Conservation (phyloP, 2,888 invertebrate genomes). For the Pasiphila rectangulata region DNA sequence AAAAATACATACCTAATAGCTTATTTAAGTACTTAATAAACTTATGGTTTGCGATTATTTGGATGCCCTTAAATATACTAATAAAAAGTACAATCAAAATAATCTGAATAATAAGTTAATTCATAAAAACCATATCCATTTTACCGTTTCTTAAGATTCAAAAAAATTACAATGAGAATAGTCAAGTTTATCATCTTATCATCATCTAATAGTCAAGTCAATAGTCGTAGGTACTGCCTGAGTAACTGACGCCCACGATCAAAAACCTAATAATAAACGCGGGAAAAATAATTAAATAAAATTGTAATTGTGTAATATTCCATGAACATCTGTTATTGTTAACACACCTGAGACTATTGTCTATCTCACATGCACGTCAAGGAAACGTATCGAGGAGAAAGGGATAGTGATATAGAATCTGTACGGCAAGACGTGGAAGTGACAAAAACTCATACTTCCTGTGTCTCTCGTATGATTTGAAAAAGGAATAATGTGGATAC, state of each 20-base stretch:
- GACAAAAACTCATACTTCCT: conserved; percentile 80
- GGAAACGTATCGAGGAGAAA: conserved; percentile 32
- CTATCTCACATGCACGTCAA: conserved; percentile 43
- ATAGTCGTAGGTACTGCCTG: conserved; percentile 36
- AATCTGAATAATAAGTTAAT: too few species aligned
- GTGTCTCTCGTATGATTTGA: conserved; percentile 80
- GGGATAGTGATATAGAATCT: conserved; percentile 48
- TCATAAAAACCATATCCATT: background rate
- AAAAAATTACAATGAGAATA: conserved; percentile 7
- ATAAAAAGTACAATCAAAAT: too few species aligned
- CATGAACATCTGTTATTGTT: conserved; percentile 78
- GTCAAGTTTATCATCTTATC: too few species aligned
- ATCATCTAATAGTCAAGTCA: too few species aligned
- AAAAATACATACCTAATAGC: too few species aligned
- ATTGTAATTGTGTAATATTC: conserved; percentile 78
- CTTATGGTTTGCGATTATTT: too few species aligned
- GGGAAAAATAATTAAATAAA: conserved; percentile 77
- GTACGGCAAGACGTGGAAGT: conserved; percentile 71
- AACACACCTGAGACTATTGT: conserved; percentile 72
- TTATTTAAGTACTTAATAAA: too few species aligned
- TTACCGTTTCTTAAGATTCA: background rate
- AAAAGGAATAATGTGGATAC: conserved; percentile 68
- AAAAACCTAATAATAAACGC: conserved; percentile 60
- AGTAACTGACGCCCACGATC: conserved; percentile 61
- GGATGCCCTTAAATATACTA: too few species aligned